phyloP scores from a whole-genome alignment of 2,797 vertebrate species.

The Potorous gilbertii region DNA sequence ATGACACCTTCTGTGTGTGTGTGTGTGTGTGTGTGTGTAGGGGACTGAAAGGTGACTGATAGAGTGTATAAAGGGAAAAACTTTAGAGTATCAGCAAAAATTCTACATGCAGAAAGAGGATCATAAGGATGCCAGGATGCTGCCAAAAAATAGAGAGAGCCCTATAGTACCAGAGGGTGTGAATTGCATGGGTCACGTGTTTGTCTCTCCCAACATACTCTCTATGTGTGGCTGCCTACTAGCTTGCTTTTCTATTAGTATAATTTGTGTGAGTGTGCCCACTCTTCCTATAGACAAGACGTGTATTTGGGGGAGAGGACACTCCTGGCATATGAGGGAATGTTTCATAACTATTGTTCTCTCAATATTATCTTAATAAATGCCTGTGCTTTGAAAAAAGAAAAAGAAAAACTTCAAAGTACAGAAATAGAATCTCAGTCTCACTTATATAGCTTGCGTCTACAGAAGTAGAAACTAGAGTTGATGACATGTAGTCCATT shows the following conservation, averaged over 20 bases:
- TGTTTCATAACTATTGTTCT: background rate
- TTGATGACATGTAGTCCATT: background rate
- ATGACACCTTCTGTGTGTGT: too few relatives aligned
- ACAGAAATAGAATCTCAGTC: background rate
- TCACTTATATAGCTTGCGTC: background rate
- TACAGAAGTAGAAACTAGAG: too few relatives aligned
- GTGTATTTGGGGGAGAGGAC: background rate
- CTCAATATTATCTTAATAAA: background rate
- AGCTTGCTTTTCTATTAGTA: background rate
- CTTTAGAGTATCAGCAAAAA: background rate
- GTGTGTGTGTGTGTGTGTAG: background rate
- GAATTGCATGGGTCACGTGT: too few relatives aligned
- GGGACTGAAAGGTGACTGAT: too few relatives aligned
- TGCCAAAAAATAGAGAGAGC: background rate
- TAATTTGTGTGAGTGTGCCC: background rate
- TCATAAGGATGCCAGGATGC: background rate
- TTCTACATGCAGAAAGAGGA: background rate
- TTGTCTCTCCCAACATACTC: background rate
- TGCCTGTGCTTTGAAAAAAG: background rate
- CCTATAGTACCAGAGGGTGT: background rate
- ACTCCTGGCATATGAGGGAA: rapidly evolving
- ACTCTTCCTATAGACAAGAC: background rate
- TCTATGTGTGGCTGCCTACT: background rate
- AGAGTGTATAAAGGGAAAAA: too few relatives aligned
- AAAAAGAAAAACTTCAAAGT: background rate